Conservation (phyloP, 1,140 invertebrate genomes). For the Leucophenga varia region DNA sequence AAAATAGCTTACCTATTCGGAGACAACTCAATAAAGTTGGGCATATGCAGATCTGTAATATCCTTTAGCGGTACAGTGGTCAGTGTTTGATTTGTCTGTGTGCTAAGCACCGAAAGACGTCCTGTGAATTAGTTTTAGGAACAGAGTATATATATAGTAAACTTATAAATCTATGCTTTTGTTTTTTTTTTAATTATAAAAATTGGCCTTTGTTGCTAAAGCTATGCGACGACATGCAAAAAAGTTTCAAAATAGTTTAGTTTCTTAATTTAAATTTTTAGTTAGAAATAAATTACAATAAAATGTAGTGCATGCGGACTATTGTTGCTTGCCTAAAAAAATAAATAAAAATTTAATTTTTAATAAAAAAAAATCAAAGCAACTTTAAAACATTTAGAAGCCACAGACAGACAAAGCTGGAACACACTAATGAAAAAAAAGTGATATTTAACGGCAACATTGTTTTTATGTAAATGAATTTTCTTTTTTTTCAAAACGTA, state of each 20-base stretch:
- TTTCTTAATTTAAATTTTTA: no score
- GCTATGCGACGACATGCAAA: no score
- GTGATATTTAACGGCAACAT: no score
- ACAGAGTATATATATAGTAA: neutral
- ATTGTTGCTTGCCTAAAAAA: slow-evolving; percentile 33
- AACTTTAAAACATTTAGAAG: slow-evolving; percentile 11
- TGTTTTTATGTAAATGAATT: no score
- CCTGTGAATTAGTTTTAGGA: slow-evolving; percentile 24
- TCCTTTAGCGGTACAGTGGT: slow-evolving; percentile 49
- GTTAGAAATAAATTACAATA: neutral
- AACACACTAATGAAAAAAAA: neutral
- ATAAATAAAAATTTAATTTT: slow-evolving; percentile 7
- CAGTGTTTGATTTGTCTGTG: slow-evolving; percentile 50
- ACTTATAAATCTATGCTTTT: no score
- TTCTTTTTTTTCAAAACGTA: no score
- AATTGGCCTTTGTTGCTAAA: no score
- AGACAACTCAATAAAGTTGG: slow-evolving; percentile 43
- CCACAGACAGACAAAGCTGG: neutral
- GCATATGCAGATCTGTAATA: slow-evolving; percentile 44
- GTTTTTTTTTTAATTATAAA: no score
- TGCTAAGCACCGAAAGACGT: slow-evolving; percentile 52
- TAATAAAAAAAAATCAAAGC: neutral
- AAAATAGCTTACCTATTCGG: slow-evolving; percentile 40
- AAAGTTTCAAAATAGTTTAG: no score
- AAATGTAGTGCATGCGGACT: neutral